Base-by-base conservation (phyloP, 1,140 invertebrate genomes). In the Drosophila tristis region DNA sequence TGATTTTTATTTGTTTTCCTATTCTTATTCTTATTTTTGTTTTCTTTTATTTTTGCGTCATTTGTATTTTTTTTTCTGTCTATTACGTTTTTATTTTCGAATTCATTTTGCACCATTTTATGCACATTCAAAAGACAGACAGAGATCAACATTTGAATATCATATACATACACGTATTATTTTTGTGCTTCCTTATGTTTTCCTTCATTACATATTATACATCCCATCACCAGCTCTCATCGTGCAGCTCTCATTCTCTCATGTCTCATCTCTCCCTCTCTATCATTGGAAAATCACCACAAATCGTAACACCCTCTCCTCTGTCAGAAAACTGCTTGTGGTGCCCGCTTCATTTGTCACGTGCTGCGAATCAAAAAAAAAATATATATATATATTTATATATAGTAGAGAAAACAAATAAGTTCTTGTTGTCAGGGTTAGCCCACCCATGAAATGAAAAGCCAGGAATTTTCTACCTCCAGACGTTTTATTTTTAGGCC, bases 31-130 rank as follows among this genome's bases (percentile, higher is more conserved):
- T 59, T 25, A 31, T 25, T 48, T 51, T 59, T 43, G 11, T 80
- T 71, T 60, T 51, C 25, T 43, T 54, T 61, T 45, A 48, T 62
- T 80, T 64, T 72, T 72, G 73, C 55, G 63, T 50, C 67, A 54
- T 44, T 43, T 35, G 35, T 20, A 20, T 20, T 20, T 2, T 63
- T 70, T 58, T 45, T 65, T 63, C 0, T 87, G 16, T 65, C 16
- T 67, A 75, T 80, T 86, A 71, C 75, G 86, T 86, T 90, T 81
- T 79, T 86, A 82, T 86, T 89, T 87, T 86, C 82, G 82, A 89
- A 87, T 87, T 87, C 58, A 71, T 76, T 84, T 85, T 76, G 63
- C 67, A 63, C 53, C 75, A 82, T 65, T 54, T 44, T 54, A 59
- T 67, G 35, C n/a, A 48, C 65, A 75, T 57, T 71, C 26, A 59